Evolutionary conservation across 2,797 vertebrate species (phyloP), one percentile per base, ranked within the genome.

Genomic region (Merluccius polli): DNA sequence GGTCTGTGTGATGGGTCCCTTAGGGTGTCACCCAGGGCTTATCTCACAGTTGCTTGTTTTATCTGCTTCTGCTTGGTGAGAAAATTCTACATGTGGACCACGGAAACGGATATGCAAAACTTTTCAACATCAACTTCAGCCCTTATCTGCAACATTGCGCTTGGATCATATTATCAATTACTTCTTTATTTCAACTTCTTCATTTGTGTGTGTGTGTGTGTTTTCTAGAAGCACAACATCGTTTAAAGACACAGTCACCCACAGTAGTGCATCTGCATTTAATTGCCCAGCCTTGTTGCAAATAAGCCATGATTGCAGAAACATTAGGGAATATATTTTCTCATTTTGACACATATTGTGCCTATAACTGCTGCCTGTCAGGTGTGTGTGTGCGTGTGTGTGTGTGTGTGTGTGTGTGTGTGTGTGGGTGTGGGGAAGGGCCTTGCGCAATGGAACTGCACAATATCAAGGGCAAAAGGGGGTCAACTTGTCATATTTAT

Each of bases 281-380:
- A 48, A 48, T 72, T 44, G 44, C 84, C 79, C 16, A 36, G 83
- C 74, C 79, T 76, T 85, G 76, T 72, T 81, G 69, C 82, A 76
- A 88, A 86, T 84, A 73, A 79, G 75, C 77, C 73, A 75, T 85
- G 80, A 88, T 88, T 86, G 80, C 65, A 35, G 76, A 73, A 76
- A 83, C 79, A 87, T 89, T 87, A 59, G 35, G 59, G 87, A 86
- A 89, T 85, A 73, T 74, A 78, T 85, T 83, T 89, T 81, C 29
- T 69, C 78, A 88, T 86, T 89, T 87, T 74, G 72, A 44, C 77
- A 74, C 84, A 80, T 68, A 74, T 83, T 79, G 79, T 84, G 82
- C 80, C 83, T 83, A 71, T 79, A 82, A 87, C 77, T 73, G 74
- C 81, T 78, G 75, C 77, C 79, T 73, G 72, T 65, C 75, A 82